A percentile compares a stretch with the other conserved stretches of the same genome.
phyloP scores from a whole-genome alignment of 2,797 vertebrate genomes.

The Halcyon leucocephala region DNA sequence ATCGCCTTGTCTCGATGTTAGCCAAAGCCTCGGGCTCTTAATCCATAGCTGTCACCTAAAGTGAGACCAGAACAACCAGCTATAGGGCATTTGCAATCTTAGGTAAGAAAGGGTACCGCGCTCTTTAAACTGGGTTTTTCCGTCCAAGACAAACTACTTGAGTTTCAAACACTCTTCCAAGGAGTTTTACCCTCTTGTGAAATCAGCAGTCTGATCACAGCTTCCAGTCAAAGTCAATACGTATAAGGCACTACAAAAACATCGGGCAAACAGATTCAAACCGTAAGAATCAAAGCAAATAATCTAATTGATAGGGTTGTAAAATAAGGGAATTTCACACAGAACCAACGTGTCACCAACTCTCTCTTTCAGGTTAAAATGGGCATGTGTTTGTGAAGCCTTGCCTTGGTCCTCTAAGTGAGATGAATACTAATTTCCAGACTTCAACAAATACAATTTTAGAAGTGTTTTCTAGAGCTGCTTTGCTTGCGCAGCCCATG shows the following conservation, averaged over 20 bases:
- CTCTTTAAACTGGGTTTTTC: conserved; percentile 10
- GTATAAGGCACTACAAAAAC: background rate
- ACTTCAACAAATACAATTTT: background rate
- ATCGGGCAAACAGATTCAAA: background rate
- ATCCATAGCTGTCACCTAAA: background rate
- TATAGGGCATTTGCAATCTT: conserved; percentile 24
- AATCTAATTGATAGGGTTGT: background rate
- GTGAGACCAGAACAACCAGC: conserved; percentile 40
- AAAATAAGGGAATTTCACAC: background rate
- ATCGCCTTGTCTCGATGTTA: conserved; percentile 43
- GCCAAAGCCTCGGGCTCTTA: conserved; percentile 24
- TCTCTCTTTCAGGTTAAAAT: background rate
- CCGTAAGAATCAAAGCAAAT: background rate
- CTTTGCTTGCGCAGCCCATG: background rate
- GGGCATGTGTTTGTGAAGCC: background rate
- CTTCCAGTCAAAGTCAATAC: background rate
- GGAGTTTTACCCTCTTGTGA: background rate
- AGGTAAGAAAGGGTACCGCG: conserved; percentile 11
- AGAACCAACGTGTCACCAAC: background rate
- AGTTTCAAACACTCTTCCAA: background rate
- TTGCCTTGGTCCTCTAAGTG: background rate
- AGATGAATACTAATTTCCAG: background rate
- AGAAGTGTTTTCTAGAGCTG: background rate
- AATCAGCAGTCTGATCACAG: background rate
- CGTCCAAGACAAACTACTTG: background rate